Base-by-base conservation (phyloP, 2,888 invertebrate genomes). In the Chrysopilus asiliformis region DNA sequence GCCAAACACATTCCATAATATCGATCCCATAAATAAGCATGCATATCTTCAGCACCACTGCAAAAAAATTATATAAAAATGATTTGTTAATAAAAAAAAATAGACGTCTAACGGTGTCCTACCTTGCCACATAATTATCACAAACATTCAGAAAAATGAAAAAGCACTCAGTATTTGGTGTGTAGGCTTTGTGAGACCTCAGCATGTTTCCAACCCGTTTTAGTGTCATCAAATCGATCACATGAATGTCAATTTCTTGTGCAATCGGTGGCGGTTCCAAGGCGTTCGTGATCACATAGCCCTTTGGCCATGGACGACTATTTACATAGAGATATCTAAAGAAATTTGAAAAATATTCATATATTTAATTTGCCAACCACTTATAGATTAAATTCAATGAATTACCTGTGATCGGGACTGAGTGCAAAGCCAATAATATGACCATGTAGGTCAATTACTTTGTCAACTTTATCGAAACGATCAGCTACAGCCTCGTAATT, bases 361-460 rank as follows among this genome's bases (percentile, higher is more conserved):
- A 26, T 26, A 10, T 26, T 5, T 12, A 26, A 8, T 5, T 26
- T 8, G 26, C 13, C 13, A 12, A 12, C 6, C 22, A 9, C 10
- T 6, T 22, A 22, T 22, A 22, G 6, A 22, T 8, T 22, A 22
- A n/a, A n/a, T n/a, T n/a, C n/a, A n/a, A 8, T 12, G n/a, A 3
- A 14, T 17, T 42, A 50, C 74, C 76, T 68, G 51, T 85, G 81
- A 64, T 85, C 84, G 1, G 85, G 86, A 43, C 84, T 84, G 10
- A 87, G 63, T 2, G 79, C 77, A 82, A 87, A 83, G 47, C 87
- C 87, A 48, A 86, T 83, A 39, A 87, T 85, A 53, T 86, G 84
- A 1, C 85, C 86, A 53, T 84, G 79, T 34, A 87, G 67, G 60
- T 87, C 85, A 42, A 87, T 81, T 6, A 82, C 59, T 57, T 82